These are phyloP conservation scores for Cuniculus paca DNA, from an alignment of 2,797 vertebrate species.

Conservation along the genomic window DNA sequence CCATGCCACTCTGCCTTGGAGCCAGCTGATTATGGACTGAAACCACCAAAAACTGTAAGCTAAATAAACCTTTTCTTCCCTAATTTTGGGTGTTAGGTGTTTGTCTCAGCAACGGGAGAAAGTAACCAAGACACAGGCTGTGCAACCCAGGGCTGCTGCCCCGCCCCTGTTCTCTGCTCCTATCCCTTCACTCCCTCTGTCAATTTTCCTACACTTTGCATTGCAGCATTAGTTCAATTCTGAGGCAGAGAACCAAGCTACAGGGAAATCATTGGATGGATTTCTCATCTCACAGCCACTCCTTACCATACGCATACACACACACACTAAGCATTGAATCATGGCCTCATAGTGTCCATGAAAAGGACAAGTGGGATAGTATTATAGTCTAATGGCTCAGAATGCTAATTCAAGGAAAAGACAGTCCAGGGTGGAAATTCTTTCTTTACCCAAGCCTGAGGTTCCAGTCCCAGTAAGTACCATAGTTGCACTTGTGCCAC, in stretches of 20 bases:
- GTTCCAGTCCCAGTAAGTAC: background rate
- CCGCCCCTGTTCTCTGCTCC: background rate
- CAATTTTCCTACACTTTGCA: background rate
- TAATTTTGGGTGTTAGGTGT: too few species aligned
- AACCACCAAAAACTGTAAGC: too few species aligned
- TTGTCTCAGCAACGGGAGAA: too few species aligned
- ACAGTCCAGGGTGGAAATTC: background rate
- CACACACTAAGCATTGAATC: background rate
- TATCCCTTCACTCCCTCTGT: background rate
- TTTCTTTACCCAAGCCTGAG: background rate
- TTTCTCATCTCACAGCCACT: background rate
- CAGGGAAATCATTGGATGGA: background rate
- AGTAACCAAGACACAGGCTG: too few species aligned
- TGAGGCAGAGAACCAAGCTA: background rate
- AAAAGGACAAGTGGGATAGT: background rate
- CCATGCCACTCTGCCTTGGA: too few species aligned
- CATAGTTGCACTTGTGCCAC: background rate
- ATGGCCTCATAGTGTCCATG: fast-evolving
- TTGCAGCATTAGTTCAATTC: background rate
- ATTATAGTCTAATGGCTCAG: background rate
- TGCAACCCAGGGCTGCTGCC: background rate
- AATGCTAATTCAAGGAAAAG: background rate
- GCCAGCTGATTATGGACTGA: too few species aligned
- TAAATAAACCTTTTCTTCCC: too few species aligned
- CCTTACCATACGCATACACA: background rate